These are phyloP conservation scores for Penelope pileata DNA, from an alignment of 2,113 vertebrate species.

Conservation along the genomic window DNA sequence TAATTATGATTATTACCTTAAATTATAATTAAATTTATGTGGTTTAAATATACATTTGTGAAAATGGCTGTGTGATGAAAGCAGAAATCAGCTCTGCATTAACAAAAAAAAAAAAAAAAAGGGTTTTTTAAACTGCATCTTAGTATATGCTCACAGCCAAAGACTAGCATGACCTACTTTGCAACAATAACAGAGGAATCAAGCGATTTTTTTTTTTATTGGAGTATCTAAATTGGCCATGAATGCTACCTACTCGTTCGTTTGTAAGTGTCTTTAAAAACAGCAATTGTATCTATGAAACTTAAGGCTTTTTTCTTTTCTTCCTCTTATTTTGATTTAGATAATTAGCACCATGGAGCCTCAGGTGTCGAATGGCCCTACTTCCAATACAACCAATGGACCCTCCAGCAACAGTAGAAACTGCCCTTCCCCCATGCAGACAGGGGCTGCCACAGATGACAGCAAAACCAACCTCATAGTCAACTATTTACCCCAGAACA, in stretches of 20 bases:
- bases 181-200: slow-evolving; percentile 80
- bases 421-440: slow-evolving; percentile 99
- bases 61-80: slow-evolving; percentile 80
- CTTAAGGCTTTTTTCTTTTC: slow-evolving; percentile 46
- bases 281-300: slow-evolving; percentile 69
- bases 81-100: slow-evolving; percentile 80
- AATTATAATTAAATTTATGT: slow-evolving; percentile 85
- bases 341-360: slow-evolving; percentile 99
- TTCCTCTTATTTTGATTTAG: slow-evolving; percentile 77
- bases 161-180: slow-evolving; percentile 78
- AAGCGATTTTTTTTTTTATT: slow-evolving; percentile 67
- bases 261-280: slow-evolving; percentile 70
- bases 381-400: slow-evolving; percentile 95
- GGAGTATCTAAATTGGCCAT: slow-evolving; percentile 76
- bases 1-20: slow-evolving; percentile 85
- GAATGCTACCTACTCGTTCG: slow-evolving; percentile 69
- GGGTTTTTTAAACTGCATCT: slow-evolving; percentile 73
- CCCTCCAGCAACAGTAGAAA: slow-evolving; percentile 97
- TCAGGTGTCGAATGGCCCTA: slow-evolving; percentile 98
- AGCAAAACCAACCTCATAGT: slow-evolving; percentile 99
- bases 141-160: slow-evolving; percentile 78
- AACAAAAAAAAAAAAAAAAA: slow-evolving; percentile 78
- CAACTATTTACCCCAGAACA: slow-evolving; percentile 99
- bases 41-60: slow-evolving; percentile 83
- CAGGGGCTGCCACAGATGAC: slow-evolving; percentile 94